Evolutionary conservation across 2,888 invertebrate genomes (phyloP).

Genomic region (Acanthococcus lagerstroemiae): DNA sequence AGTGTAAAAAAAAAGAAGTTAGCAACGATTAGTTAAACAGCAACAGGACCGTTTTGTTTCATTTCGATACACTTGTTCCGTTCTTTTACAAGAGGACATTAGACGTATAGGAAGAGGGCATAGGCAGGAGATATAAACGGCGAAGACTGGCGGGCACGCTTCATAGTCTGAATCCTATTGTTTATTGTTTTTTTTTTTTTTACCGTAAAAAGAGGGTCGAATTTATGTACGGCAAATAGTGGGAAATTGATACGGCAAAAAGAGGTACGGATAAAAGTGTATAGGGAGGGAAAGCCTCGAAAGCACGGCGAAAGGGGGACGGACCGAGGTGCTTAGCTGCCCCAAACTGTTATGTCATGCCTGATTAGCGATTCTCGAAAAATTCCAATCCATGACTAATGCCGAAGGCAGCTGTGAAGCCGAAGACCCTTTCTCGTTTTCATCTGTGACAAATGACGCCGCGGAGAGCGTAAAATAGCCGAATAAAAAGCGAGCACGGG

Average conservation of each 20-base stretch:
- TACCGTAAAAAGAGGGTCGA: constrained; percentile 17
- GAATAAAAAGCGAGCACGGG: background rate
- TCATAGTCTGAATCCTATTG: constrained; percentile 12
- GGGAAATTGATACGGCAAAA: constrained; percentile 23
- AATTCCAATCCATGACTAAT: constrained; percentile 31
- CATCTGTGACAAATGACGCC: constrained; percentile 26
- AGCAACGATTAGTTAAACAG: constrained; percentile 25
- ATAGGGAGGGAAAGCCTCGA: background rate
- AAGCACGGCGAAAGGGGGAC: background rate
- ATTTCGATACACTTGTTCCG: constrained; percentile 28
- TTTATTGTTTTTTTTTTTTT: constrained; percentile 28
- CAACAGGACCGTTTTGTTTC: constrained; percentile 28
- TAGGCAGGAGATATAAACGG: background rate
- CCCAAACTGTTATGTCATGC: constrained; percentile 24
- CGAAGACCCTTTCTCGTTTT: constrained; percentile 21
- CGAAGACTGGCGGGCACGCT: constrained; percentile 16
- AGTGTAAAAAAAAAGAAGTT: constrained; percentile 1
- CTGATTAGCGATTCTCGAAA: constrained; percentile 31
- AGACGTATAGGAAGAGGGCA: constrained; percentile 10
- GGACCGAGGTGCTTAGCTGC: background rate
- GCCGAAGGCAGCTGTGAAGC: constrained; percentile 23
- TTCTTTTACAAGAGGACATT: constrained; percentile 20
- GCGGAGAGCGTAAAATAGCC: constrained; percentile 26
- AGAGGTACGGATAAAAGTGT: constrained; percentile 1
- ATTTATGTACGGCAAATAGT: constrained; percentile 16